Evolutionary conservation across 1,140 invertebrate genomes (phyloP), one percentile per base, ranked within the genome.

Genomic region (Phthorimaea operculella): DNA sequence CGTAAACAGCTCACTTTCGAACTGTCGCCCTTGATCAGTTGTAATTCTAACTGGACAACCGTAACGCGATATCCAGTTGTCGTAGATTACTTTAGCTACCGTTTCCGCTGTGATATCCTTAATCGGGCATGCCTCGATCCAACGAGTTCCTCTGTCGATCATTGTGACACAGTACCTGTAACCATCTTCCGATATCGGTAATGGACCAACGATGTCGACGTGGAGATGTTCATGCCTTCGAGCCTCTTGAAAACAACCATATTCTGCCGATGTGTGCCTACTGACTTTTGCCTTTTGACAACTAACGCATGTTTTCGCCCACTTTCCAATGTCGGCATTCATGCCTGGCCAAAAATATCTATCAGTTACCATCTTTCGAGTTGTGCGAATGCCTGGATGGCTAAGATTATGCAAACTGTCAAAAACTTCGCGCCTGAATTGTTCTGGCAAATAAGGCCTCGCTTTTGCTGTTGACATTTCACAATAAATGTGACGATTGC

Each of bases 101-200:
- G 67, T 63, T 33, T 68, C 60, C 33, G 68, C 63, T 39, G 60
- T 15, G 9, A 67, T 68, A n/a, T n/a, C n/a, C 54, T 79, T 65
- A 16, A 42, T n/a, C 0, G 82, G 74, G 21, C 69, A 47, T 6
- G 63, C 70, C 65, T 83, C 73, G 0, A 66, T 74, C 74, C 78
- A 87, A 6, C 71, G 39, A n/a, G 74, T 79, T 55, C 63, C 82
- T 12, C 72, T 45, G 54, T 85, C 72, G 12, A 83, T 68, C 0
- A 52, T 54, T 0, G 79, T 86, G 4, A 86, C 60, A 12, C 62
- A 59, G 50, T 85, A 85, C n/a, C 15, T 16, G 28, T 49, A 61
- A 5, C 65, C 75, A n/a, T 51, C 18, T 18, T 28, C 49, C 12
- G 49, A 14, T 28, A 33, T 51, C 14, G 49, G 49, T 16, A 51